A percentile compares a stretch with the other conserved stretches of the same genome.
phyloP scores from a whole-genome alignment of 2,113 vertebrate species.

The Brienomyrus brachyistius region DNA sequence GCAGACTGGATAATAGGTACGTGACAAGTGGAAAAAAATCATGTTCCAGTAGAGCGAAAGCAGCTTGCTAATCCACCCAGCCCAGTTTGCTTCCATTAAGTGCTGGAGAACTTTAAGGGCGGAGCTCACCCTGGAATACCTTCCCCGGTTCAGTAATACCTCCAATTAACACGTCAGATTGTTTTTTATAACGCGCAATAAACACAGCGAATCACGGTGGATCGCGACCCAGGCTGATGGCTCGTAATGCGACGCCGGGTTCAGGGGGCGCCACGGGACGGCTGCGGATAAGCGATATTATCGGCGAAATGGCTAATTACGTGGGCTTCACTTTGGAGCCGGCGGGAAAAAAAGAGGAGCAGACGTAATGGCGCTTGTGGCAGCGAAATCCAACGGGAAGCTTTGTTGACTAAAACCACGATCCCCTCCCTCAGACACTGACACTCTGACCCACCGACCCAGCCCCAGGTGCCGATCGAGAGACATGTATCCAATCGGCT shows the following conservation, averaged over 20 bases:
- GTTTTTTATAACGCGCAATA: conserved; percentile 17
- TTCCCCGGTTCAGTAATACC: not conserved
- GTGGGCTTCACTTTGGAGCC: conserved; percentile 56
- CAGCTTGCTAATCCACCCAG: not conserved
- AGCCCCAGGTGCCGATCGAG: conserved; percentile 28
- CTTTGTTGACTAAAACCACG: conserved; percentile 62
- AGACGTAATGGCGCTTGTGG: conserved; percentile 61
- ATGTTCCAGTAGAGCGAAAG: not conserved
- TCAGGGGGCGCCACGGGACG: conserved; percentile 50
- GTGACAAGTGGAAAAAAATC: not conserved
- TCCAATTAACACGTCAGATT: conserved; percentile 12
- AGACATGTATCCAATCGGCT: conserved; percentile 59
- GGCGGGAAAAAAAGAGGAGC: conserved; percentile 44
- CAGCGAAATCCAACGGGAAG: conserved; percentile 43
- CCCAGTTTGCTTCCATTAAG: not conserved
- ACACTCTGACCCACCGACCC: not conserved
- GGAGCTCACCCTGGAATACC: not conserved
- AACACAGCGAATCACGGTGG: conserved; percentile 33
- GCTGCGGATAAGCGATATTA: conserved; percentile 64
- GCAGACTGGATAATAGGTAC: not conserved
- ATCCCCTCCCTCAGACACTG: conserved; percentile 43
- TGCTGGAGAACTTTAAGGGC: not conserved
- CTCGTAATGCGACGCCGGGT: conserved; percentile 44
- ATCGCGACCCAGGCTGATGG: conserved; percentile 43
- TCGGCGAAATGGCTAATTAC: conserved; percentile 67